Evolutionary conservation across 1,140 invertebrate species (phyloP).

Genomic region (Zaprionus capensis): DNA sequence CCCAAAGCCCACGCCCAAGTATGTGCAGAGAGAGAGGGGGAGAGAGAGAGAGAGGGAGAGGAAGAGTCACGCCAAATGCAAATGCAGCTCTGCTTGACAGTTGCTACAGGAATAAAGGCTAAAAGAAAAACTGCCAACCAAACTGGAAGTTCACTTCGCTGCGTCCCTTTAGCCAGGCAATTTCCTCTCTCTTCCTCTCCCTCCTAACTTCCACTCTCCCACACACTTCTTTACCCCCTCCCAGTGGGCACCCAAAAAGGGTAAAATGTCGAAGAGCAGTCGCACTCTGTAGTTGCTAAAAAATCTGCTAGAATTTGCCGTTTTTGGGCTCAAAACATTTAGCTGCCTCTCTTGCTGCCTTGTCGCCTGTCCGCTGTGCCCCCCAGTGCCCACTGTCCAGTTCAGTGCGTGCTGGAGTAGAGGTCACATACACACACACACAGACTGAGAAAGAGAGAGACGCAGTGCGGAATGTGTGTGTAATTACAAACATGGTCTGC

Average conservation of each 20-base stretch:
- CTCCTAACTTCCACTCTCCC: background rate
- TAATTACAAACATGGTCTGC: constrained; percentile 63
- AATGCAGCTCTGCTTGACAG: constrained; percentile 51
- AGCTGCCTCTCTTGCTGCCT: constrained; percentile 44
- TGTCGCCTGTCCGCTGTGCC: constrained; percentile 18
- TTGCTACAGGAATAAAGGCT: constrained; percentile 21
- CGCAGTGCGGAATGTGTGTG: constrained; percentile 7
- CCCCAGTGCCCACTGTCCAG: background rate
- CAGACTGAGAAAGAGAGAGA: background rate
- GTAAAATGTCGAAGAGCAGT: constrained; percentile 61
- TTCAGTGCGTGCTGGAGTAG: background rate
- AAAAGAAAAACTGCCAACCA: background rate
- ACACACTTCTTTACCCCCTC: background rate
- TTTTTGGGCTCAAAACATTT: constrained; percentile 74
- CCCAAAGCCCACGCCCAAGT: constrained; percentile 34
- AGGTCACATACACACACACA: background rate
- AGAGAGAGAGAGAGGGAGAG: background rate
- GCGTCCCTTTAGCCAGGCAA: background rate
- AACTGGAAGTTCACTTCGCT: constrained; percentile 11
- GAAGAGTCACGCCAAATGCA: constrained; percentile 76
- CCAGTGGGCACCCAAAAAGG: constrained; percentile 54
- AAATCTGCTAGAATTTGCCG: constrained; percentile 78
- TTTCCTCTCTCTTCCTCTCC: constrained; percentile 12
- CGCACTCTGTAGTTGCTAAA: constrained; percentile 7
- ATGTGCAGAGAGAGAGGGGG: background rate